phyloP scores from a whole-genome alignment of 1,140 invertebrate genomes.

The Calycopis cecrops region DNA sequence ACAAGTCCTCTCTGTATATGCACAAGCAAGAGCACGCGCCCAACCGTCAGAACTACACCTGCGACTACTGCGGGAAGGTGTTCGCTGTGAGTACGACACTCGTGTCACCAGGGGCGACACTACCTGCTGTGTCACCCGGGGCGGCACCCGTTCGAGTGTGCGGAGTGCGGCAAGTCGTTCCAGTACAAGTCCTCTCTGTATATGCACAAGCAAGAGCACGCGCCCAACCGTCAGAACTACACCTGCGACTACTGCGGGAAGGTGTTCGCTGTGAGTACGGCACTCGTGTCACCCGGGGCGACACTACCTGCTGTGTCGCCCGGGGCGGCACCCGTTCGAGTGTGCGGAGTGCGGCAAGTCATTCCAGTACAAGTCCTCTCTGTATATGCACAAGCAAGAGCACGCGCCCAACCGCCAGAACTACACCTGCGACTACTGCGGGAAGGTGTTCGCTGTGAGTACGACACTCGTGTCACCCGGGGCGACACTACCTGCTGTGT shows the following conservation, averaged over 20 bases:
- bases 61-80: constrained; percentile 57
- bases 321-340: constrained; percentile 55
- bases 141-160: constrained; percentile 55
- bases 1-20: constrained; percentile 67
- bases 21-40: constrained; percentile 59
- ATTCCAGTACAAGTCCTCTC: constrained; percentile 66
- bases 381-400: constrained; percentile 66
- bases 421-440: constrained; percentile 60
- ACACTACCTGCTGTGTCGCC: constrained; percentile 28
- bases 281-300: too few species aligned
- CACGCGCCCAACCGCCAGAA: constrained; percentile 52
- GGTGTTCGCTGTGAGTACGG: constrained; percentile 47
- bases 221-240: constrained; percentile 51
- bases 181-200: constrained; percentile 68
- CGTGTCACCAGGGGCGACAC: too few species aligned
- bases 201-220: constrained; percentile 61
- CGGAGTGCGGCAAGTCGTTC: constrained; percentile 63
- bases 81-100: constrained; percentile 43
- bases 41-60: constrained; percentile 56
- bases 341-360: constrained; percentile 62
- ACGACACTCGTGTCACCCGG: too few species aligned
- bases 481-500: too few species aligned
- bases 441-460: constrained; percentile 58
- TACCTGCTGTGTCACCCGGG: constrained; percentile 40
- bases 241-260: constrained; percentile 64